Conservation (phyloP, 2,888 invertebrate species). For the Busseola fusca region DNA sequence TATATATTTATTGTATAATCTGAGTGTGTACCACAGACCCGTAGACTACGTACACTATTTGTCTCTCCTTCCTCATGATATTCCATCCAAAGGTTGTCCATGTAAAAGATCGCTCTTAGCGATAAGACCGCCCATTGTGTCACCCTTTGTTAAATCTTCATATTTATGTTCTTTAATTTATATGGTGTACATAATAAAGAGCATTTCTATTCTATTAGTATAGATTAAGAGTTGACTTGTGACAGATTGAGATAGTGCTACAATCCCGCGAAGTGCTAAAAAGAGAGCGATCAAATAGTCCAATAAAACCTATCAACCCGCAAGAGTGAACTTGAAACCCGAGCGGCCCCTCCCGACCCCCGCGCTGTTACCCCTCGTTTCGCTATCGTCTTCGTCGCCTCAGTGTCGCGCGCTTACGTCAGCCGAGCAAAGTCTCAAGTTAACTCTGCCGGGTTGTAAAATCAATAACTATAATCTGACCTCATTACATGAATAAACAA, state of each 20-base stretch:
- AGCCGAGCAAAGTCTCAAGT: conserved; percentile 1
- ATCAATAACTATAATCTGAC: conserved; percentile 19
- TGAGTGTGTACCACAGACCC: no score
- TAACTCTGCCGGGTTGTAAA: neutral
- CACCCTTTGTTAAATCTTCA: no score
- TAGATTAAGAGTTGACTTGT: neutral
- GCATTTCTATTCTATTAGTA: no score
- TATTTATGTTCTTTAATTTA: no score
- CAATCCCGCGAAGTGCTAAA: neutral
- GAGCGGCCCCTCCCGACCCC: neutral
- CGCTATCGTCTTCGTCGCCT: neutral
- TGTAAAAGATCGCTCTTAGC: no score
- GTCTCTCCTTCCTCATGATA: no score
- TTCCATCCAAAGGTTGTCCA: no score
- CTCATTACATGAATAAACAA: conserved; percentile 12
- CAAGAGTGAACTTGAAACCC: neutral
- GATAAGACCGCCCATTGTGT: no score
- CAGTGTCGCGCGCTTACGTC: neutral
- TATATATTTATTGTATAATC: no score
- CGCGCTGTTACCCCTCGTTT: neutral
- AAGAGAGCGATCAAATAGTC: neutral
- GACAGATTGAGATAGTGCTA: conserved; percentile 1
- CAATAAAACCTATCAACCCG: conserved; percentile 14
- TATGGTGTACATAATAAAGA: no score
- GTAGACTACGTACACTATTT: no score